Base-by-base conservation (phyloP, 64 coral and sea anemone species). In the Actinia equina region DNA sequence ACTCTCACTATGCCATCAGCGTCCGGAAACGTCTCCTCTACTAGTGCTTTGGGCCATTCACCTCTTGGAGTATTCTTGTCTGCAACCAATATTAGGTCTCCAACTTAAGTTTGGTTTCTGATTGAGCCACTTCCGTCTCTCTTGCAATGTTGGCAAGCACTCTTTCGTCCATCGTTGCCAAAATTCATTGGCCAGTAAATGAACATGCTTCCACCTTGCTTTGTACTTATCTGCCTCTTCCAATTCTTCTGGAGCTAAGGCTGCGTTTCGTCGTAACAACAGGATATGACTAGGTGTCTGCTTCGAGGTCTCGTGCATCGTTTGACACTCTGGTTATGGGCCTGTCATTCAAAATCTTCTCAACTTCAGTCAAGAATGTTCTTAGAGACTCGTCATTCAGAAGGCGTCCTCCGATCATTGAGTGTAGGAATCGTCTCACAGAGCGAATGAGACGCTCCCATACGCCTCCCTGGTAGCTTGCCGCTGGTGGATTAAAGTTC, bases 131-230 rank as follows among this genome's bases (percentile, higher is more conserved):
- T 89, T 89, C 43, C 83, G 92, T 59, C 83, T 78, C 69, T 86
- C 59, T 55, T 86, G 91, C 15, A 88, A 69, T 22, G 86, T 92
- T 17, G 81, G 86, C 65, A 88, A 77, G 30, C 84, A 88, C 65
- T 92, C 91, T 14, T 57, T 69, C 18, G 85, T 88, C 86, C 91
- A 92, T 83, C 91, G 88, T 57, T 77, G 67, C 90, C 90, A 92
- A 57, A 92, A 92, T 51, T 87, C 49, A 71, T 87, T 74, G 53
- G 25, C 76, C 25, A 92, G 55, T 11, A 71, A 45, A 19, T 85
- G 86, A 84, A 92, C 44, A 9, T 79, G 70, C 54, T 88, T 92
- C 86, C 86, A 92, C 84, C 83, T 92, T 54, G 87, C 64, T 84
- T 88, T 92, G 56, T 62, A 89, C 11, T 83, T 49, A 46, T 88